phyloP scores from a whole-genome alignment of 2,113 vertebrate species.

The Pedetes capensis region DNA sequence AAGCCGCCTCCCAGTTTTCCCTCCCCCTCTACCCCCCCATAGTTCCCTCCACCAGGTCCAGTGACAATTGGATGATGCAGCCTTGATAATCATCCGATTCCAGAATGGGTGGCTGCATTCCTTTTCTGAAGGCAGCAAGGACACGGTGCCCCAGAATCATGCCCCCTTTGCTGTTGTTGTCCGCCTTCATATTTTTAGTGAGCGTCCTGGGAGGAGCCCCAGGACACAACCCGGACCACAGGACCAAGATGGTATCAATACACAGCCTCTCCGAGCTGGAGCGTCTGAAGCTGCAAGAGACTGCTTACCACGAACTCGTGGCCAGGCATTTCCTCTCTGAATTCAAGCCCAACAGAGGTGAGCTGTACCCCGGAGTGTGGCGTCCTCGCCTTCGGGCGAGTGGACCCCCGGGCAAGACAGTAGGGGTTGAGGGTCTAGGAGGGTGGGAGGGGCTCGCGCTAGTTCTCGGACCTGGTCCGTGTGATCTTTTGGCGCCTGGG shows the following conservation, averaged over 20 bases:
- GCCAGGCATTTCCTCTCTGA: slow-evolving; percentile 72
- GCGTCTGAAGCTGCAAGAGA: slow-evolving; percentile 77
- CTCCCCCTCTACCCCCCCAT: slow-evolving; percentile 53
- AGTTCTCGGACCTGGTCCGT: not conserved
- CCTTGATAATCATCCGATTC: slow-evolving; percentile 58
- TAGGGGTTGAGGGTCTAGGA: not conserved
- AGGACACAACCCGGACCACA: slow-evolving; percentile 58
- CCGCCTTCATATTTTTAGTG: slow-evolving; percentile 72
- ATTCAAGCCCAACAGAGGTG: slow-evolving; percentile 71
- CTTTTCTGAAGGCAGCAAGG: slow-evolving; percentile 65
- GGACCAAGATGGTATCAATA: slow-evolving; percentile 69
- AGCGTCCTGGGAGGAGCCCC: slow-evolving; percentile 74
- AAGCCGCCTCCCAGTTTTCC: slow-evolving; percentile 76
- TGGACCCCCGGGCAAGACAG: slow-evolving; percentile 12
- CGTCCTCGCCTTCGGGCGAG: slow-evolving; percentile 51
- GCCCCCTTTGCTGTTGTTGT: slow-evolving; percentile 67
- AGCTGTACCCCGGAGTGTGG: slow-evolving; percentile 53
- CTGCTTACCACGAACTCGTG: slow-evolving; percentile 75
- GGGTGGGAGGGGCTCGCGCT: not conserved
- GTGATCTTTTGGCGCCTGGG: not conserved
- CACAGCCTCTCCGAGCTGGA: slow-evolving; percentile 75
- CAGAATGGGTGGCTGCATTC: slow-evolving; percentile 69
- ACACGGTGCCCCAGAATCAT: slow-evolving; percentile 70
- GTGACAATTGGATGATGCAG: slow-evolving; percentile 75
- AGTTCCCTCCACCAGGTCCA: slow-evolving; percentile 70